These are phyloP conservation scores for Corydoras sp. DNA, from an alignment of 2,113 vertebrate species.

Conservation along the genomic window DNA sequence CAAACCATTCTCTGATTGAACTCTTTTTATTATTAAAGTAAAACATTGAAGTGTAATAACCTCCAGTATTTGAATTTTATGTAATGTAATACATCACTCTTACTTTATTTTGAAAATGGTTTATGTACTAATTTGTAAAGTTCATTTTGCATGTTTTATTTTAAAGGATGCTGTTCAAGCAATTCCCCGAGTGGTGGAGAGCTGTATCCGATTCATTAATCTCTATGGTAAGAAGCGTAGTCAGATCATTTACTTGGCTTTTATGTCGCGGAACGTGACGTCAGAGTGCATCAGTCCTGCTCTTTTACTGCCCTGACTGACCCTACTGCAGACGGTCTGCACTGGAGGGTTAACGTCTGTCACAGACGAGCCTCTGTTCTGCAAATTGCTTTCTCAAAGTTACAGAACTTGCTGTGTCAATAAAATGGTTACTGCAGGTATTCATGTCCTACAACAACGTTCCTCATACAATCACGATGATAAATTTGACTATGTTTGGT, in stretches of 20 bases:
- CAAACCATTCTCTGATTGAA: no score
- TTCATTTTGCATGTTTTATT: conserved; percentile 34
- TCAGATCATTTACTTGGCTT: background rate
- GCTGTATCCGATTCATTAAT: conserved; percentile 97
- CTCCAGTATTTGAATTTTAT: background rate
- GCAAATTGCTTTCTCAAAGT: no score
- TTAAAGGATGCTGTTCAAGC: conserved; percentile 89
- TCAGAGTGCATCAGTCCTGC: background rate
- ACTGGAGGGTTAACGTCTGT: background rate
- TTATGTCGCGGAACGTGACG: conserved; percentile 1
- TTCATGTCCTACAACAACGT: no score
- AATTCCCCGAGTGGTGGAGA: conserved; percentile 94
- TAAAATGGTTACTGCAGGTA: no score
- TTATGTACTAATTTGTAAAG: background rate
- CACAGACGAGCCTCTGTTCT: background rate
- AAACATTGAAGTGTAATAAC: background rate
- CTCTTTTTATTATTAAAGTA: no score
- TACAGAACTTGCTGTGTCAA: no score
- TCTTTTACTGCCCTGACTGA: background rate
- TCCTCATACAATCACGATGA: no score
- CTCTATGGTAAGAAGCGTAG: conserved; percentile 80
- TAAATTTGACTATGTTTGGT: no score
- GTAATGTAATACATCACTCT: background rate
- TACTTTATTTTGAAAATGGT: no score
- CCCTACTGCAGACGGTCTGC: background rate